phyloP scores from a whole-genome alignment of 2,888 invertebrate species.

The Odontothrips loti region DNA sequence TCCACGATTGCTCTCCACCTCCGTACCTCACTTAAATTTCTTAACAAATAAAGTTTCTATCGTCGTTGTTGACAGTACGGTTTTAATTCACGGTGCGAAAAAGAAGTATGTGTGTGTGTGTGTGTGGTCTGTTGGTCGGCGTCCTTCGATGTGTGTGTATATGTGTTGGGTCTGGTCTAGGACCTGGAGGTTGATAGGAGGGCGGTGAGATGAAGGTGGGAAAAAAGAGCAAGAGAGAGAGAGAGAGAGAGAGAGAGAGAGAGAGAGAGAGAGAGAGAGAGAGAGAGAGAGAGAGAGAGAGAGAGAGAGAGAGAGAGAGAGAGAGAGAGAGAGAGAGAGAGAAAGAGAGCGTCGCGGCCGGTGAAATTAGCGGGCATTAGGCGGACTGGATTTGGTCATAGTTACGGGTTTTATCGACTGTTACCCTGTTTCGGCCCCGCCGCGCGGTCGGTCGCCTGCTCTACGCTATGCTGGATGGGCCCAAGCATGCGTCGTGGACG shows the following conservation, averaged over 20 bases:
- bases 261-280: constrained; percentile 31
- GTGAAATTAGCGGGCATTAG: constrained; percentile 10
- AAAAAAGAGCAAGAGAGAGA: constrained; percentile 29
- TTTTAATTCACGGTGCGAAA: too few species aligned
- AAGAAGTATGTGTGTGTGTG: too few species aligned
- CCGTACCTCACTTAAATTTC: too few species aligned
- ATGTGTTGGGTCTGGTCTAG: too few species aligned
- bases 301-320: constrained; percentile 34
- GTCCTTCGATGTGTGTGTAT: too few species aligned
- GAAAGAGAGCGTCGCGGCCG: constrained; percentile 34
- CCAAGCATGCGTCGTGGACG: constrained; percentile 37
- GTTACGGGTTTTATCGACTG: constrained; percentile 3
- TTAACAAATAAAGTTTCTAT: too few species aligned
- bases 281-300: neutral
- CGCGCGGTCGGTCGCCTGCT: neutral
- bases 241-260: constrained; percentile 33
- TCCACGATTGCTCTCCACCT: too few species aligned
- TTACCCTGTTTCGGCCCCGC: constrained; percentile 38
- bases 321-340: constrained; percentile 36
- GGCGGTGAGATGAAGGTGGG: neutral
- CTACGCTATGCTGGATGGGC: constrained; percentile 42
- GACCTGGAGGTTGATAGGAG: too few species aligned
- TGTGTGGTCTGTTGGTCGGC: too few species aligned
- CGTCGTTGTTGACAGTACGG: too few species aligned
- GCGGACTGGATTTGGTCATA: neutral